Conservation (phyloP, 2,113 vertebrate species). For the Thamnaconus septentrionalis region DNA sequence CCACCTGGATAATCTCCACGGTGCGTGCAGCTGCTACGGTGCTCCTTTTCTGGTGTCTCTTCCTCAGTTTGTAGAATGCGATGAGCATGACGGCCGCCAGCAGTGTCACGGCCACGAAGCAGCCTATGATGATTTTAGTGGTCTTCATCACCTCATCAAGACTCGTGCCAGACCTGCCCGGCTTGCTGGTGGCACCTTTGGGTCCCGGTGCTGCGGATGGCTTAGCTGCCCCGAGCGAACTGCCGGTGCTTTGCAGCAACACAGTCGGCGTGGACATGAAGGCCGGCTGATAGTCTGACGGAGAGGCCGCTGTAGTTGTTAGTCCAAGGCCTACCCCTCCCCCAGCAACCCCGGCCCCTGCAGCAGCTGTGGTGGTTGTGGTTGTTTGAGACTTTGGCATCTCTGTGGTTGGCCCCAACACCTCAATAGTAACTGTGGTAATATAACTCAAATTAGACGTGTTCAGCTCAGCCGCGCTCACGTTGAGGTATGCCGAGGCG, state of each 20-base stretch:
- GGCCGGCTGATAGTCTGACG: constrained; percentile 91
- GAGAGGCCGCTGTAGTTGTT: constrained; percentile 83
- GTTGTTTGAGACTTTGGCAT: constrained; percentile 87
- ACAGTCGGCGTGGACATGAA: constrained; percentile 96
- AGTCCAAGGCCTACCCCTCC: constrained; percentile 60
- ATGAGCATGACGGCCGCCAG: constrained; percentile 96
- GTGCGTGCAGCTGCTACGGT: constrained; percentile 90
- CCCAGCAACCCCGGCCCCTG: constrained; percentile 55
- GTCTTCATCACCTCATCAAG: constrained; percentile 98
- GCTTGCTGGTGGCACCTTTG: constrained; percentile 78
- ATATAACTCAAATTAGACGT: constrained; percentile 98
- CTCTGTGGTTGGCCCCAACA: constrained; percentile 86
- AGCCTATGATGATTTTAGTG: constrained; percentile 98
- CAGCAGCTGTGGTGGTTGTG: constrained; percentile 72
- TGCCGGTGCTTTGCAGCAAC: constrained; percentile 86
- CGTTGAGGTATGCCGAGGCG: constrained; percentile 96
- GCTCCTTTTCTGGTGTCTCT: constrained; percentile 94
- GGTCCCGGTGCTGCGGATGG: constrained; percentile 77
- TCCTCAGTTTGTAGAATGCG: constrained; percentile 96
- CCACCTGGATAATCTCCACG: constrained; percentile 95
- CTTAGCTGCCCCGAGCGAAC: constrained; percentile 77
- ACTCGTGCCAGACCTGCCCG: constrained; percentile 82
- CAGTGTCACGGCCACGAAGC: constrained; percentile 95
- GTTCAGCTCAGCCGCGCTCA: constrained; percentile 94
- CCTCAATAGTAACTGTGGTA: constrained; percentile 95